Base-by-base conservation (phyloP, 2,113 vertebrate species). In the Carollia perspicillata region DNA sequence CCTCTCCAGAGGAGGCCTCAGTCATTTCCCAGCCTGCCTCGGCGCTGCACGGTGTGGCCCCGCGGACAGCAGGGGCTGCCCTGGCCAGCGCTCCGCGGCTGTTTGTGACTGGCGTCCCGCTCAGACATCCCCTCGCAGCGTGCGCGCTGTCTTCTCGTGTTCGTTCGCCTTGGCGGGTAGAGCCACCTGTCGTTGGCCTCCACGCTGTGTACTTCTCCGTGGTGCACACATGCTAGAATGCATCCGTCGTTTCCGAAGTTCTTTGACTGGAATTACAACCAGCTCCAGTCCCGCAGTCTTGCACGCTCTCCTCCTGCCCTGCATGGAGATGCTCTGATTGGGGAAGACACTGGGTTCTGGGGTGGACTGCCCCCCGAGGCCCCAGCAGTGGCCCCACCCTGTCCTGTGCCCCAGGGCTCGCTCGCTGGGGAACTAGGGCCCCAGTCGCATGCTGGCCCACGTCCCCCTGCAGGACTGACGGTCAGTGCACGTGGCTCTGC, bases 251-350 rank as follows among this genome's bases (percentile, higher is more conserved):
- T 53, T 53, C 51, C 49, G 42, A 5, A 40, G 40, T n/a, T 16
- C 69, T 37, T 18, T 2, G 13, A 1, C 3, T 6, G 2, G 20
- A 47, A 6, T 33, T 28, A 10, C 23, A 23, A 5, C 1, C 0
- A 0, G 18, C 0, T 9, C 49, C 22, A 40, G 1, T 3, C 28
- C 18, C 2, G 37, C 33, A 0, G 12, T 40, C 40, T 23, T 26
- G 47, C 4, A 0, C 3, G 0, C 0, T 53, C 58, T 35, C 28
- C 33, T 18, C 9, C 1, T 23, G 2, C 33, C 17, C 3, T 2
- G 4, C 0, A n/a, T 51, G 40, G 55, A 49, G 71, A 14, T 23
- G 65, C 80, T 65, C 20, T 1, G 16, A 30, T n/a, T 23, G 5
- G 8, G 37, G 11, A 3, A 5, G 37, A n/a, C 0, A 1, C 68